A percentile compares a stretch with the other conserved stretches of the same genome.
Conservation (phyloP, 2,888 invertebrate species). For the Platycheirus albimanus region DNA sequence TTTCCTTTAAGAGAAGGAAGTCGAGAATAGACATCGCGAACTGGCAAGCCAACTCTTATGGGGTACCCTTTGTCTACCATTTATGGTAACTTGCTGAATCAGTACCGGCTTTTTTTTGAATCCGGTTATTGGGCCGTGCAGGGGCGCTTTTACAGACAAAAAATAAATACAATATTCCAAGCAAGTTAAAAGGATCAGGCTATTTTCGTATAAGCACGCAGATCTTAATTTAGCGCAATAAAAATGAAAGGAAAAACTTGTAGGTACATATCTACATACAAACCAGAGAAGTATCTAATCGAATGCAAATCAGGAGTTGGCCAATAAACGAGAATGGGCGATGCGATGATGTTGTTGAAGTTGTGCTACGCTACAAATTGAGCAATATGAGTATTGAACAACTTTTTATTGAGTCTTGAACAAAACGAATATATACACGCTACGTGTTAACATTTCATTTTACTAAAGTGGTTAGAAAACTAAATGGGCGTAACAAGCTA, state of each 20-base stretch:
- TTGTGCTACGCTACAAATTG: constrained; percentile 29
- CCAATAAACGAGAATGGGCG: constrained; percentile 11
- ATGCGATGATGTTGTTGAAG: constrained; percentile 32
- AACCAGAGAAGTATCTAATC: no score
- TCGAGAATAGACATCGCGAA: constrained; percentile 45
- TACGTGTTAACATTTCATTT: no score
- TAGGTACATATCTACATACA: constrained; percentile 16
- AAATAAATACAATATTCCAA: not conserved
- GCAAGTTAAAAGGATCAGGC: constrained; percentile 51
- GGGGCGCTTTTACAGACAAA: not conserved
- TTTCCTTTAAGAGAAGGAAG: constrained; percentile 67
- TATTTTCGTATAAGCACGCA: constrained; percentile 24
- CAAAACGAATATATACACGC: not conserved
- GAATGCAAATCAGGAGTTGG: constrained; percentile 60
- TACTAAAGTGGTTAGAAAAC: constrained; percentile 1
- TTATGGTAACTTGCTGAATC: constrained; percentile 50
- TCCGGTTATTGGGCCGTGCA: constrained; percentile 34
- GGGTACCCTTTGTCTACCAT: constrained; percentile 64
- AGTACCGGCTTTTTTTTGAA: constrained; percentile 40
- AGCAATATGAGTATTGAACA: constrained; percentile 20
- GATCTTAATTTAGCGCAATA: constrained; percentile 44
- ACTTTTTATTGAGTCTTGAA: not conserved
- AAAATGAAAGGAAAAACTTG: constrained; percentile 65
- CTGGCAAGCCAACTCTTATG: constrained; percentile 20
- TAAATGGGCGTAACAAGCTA: constrained; percentile 8